A percentile compares a stretch with the other conserved stretches of the same genome.
Evolutionary conservation across 1,140 invertebrate genomes (phyloP).

Genomic region (Doryteuthis pealeii): DNA sequence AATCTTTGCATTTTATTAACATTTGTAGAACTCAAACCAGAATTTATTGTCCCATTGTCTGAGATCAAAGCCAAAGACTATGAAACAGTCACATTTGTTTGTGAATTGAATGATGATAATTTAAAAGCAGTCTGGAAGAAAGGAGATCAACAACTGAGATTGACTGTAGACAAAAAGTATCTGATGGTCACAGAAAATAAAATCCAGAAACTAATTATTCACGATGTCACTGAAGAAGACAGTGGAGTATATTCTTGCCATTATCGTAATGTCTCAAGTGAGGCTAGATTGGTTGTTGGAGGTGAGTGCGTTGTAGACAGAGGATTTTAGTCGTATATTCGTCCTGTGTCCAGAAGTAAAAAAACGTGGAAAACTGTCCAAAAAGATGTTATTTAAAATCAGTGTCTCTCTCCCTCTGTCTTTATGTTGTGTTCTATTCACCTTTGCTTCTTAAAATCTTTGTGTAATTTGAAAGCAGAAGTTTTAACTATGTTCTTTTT

Average conservation of each 20-base stretch:
- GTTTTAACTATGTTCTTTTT: too few relatives aligned
- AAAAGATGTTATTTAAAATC: too few relatives aligned
- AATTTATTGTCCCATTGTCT: not conserved
- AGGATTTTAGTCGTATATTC: too few relatives aligned
- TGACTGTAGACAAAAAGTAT: constrained; percentile 69
- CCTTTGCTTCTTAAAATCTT: too few relatives aligned
- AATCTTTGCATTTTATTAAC: too few relatives aligned
- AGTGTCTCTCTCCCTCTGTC: too few relatives aligned
- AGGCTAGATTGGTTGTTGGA: constrained; percentile 45
- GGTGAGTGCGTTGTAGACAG: constrained; percentile 31
- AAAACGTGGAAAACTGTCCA: too few relatives aligned
- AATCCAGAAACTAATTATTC: constrained; percentile 49
- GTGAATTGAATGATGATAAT: not conserved
- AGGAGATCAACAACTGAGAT: constrained; percentile 69
- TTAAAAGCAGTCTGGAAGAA: constrained; percentile 75
- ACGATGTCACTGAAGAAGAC: constrained; percentile 47
- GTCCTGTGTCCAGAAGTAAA: too few relatives aligned
- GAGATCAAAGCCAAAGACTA: not conserved
- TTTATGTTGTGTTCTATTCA: too few relatives aligned
- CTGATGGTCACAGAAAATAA: constrained; percentile 62
- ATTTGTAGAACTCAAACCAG: not conserved
- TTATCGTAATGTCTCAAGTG: constrained; percentile 46
- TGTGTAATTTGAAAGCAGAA: too few relatives aligned
- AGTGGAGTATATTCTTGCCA: constrained; percentile 46
- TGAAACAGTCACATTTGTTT: not conserved